Base-by-base conservation (phyloP, 2,113 vertebrate genomes). In the Lepidothrix coronata region DNA sequence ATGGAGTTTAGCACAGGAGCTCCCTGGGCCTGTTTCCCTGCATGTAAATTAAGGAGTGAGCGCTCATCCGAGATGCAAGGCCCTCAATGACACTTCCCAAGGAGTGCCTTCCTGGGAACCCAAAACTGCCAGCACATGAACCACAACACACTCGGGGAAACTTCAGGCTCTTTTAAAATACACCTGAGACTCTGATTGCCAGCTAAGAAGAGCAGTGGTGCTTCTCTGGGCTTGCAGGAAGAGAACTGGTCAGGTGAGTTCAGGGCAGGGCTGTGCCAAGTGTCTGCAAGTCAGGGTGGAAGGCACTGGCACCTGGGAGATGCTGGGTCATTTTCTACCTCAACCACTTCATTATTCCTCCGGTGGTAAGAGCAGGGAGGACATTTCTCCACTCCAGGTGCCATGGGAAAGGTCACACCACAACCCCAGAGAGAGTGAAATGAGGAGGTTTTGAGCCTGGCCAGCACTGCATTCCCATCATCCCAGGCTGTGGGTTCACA, bases 181-280 rank as follows among this genome's bases (percentile, higher is more conserved):
- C 21, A 24, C 0, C 2, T 44, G 49, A 71, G 73, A 27, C 9
- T 62, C 14, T 1, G 0, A 39, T 30, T 22, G 55, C 24, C 51
- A 71, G 57, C 62, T 70, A 1, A 30, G 4, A 15, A 33, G 41
- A 46, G 62, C 41, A n/a, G 51, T 0, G 17, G 4, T 30, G 54
- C 21, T 22, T 31, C 68, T 52, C 43, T 35, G 66, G 49, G 77
- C 44, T 63, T 31, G 48, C 68, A 76, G 67, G 4, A 15, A 11
- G 33, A 39, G 31, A 62, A 15, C 41, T 39, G 71, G 18, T 1
- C 49, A n/a, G 49, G 39, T 7, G 83, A 52, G 83, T 8, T 52
- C 10, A 46, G 51, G 2, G 6, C 39, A 48, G 33, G 5, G 65
- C 61, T 24, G 39, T 28, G 43, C n/a, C 43, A 37, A 39, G 41